Evolutionary conservation across 2,113 vertebrate genomes (phyloP).

Genomic region (Tenebrosternarchus preto): DNA sequence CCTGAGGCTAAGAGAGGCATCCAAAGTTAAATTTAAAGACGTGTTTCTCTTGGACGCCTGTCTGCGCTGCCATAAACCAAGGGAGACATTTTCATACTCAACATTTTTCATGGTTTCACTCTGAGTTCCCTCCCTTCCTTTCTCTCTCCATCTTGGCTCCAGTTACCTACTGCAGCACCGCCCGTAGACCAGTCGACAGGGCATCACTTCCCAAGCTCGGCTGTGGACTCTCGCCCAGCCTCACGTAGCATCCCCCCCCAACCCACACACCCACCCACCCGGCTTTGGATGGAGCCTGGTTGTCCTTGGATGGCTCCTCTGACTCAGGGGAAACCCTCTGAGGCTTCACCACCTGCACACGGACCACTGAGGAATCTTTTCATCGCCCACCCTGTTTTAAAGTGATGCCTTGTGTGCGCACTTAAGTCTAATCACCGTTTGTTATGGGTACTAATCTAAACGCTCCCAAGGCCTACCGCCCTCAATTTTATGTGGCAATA

Average conservation of each 20-base stretch:
- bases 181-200: slow-evolving; percentile 69
- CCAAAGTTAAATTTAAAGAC: slow-evolving; percentile 84
- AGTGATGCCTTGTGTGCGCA: slow-evolving; percentile 61
- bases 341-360: slow-evolving; percentile 68
- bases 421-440: slow-evolving; percentile 60
- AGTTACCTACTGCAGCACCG: slow-evolving; percentile 73
- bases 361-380: slow-evolving; percentile 65
- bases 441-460: slow-evolving; percentile 66
- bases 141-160: slow-evolving; percentile 79
- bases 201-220: slow-evolving; percentile 60
- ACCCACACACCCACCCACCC: too few relatives aligned
- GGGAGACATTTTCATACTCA: slow-evolving; percentile 84
- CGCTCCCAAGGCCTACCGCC: slow-evolving; percentile 63
- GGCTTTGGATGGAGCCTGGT: slow-evolving; percentile 49
- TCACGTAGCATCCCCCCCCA: slow-evolving; percentile 42
- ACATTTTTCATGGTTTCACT: slow-evolving; percentile 84
- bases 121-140: slow-evolving; percentile 81
- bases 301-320: slow-evolving; percentile 70
- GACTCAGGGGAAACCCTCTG: slow-evolving; percentile 55
- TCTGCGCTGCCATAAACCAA: slow-evolving; percentile 78
- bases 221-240: slow-evolving; percentile 49
- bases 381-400: slow-evolving; percentile 61
- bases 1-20: slow-evolving; percentile 66
- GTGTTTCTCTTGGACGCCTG: slow-evolving; percentile 81
- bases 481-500: slow-evolving; percentile 68